Evolutionary conservation across 2,888 invertebrate genomes (phyloP).

Genomic region (Podotricha telesiphe): DNA sequence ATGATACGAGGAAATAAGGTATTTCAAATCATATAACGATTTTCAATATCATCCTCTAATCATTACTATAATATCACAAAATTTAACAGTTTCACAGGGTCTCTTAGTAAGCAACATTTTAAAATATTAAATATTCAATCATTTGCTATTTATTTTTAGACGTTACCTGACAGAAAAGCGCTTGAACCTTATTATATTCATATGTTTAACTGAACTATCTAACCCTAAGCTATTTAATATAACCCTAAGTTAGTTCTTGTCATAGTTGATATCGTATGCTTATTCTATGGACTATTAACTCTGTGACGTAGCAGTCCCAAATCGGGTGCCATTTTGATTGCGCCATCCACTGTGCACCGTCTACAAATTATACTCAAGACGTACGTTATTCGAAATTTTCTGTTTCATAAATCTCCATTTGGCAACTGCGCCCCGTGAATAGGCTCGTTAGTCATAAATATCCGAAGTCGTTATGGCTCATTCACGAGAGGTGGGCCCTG

Average conservation of each 20-base stretch:
- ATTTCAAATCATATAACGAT: too few species aligned
- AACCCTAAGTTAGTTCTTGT: neutral
- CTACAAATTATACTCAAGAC: constrained; percentile 70
- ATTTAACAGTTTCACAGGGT: too few species aligned
- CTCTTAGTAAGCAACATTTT: too few species aligned
- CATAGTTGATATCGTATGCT: constrained; percentile 13
- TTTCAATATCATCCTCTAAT: too few species aligned
- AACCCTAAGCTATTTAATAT: neutral
- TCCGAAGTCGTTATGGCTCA: constrained; percentile 79
- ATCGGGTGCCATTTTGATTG: constrained; percentile 45
- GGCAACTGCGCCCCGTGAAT: constrained; percentile 71
- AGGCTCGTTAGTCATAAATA: constrained; percentile 82
- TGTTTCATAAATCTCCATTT: constrained; percentile 81
- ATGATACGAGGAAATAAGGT: too few species aligned
- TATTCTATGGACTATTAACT: constrained; percentile 38
- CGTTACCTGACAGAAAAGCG: too few species aligned
- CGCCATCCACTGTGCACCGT: constrained; percentile 41
- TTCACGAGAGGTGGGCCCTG: constrained; percentile 55
- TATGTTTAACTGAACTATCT: too few species aligned
- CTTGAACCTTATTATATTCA: too few species aligned
- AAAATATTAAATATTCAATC: too few species aligned
- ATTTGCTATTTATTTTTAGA: too few species aligned
- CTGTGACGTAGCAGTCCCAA: constrained; percentile 41
- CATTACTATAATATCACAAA: too few species aligned
- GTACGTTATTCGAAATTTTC: constrained; percentile 73